A percentile compares a stretch with the other conserved stretches of the same genome.
Conservation (phyloP, 2,888 invertebrate genomes). For the Acronicta psi region DNA sequence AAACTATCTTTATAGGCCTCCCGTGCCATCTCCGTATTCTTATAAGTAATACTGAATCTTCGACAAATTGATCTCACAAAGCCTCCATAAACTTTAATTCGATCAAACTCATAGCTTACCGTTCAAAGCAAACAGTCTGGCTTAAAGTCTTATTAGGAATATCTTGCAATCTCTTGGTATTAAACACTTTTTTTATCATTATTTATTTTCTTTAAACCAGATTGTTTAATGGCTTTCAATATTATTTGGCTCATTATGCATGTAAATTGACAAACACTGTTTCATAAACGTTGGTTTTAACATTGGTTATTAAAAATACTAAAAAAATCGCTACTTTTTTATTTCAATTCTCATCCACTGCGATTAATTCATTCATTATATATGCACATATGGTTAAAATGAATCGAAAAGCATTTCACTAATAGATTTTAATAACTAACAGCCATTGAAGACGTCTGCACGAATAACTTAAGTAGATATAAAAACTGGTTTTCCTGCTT, state of each 20-base stretch:
- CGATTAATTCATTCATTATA: too few relatives aligned
- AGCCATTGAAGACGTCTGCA: not conserved
- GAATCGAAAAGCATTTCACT: too few relatives aligned
- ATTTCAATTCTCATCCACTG: too few relatives aligned
- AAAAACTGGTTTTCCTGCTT: not conserved
- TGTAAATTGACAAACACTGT: not conserved
- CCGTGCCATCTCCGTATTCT: too few relatives aligned
- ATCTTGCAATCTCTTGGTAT: too few relatives aligned
- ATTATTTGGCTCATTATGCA: not conserved
- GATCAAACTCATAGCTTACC: not conserved
- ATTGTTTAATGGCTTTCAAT: not conserved
- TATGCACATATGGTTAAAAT: too few relatives aligned
- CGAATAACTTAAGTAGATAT: not conserved
- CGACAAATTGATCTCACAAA: too few relatives aligned
- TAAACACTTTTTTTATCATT: not conserved
- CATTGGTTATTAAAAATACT: slow-evolving; percentile 18
- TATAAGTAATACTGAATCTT: too few relatives aligned
- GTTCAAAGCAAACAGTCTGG: slow-evolving; percentile 1
- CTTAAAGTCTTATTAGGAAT: not conserved
- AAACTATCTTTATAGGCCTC: too few relatives aligned
- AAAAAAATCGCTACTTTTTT: slow-evolving; percentile 1
- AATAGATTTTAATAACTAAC: not conserved
- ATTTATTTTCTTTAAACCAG: slow-evolving; percentile 3
- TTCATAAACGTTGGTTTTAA: not conserved
- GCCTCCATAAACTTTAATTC: not conserved